Conservation (phyloP, 1,140 invertebrate species). For the Musca domestica region DNA sequence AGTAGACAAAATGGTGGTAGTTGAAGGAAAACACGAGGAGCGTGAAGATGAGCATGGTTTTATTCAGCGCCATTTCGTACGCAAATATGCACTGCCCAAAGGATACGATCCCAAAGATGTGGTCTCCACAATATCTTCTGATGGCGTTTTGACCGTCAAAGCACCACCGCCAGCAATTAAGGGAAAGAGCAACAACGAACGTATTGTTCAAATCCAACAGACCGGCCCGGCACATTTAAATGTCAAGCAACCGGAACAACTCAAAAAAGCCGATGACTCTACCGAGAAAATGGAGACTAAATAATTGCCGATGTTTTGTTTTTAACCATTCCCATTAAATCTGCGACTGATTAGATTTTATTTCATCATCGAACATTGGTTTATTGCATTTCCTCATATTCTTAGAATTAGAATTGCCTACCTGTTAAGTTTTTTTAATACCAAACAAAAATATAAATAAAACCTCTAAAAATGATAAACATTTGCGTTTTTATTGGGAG, state of each 20-base stretch:
- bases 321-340: no score
- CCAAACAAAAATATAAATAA: neutral
- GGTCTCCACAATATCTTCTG: constrained; percentile 68
- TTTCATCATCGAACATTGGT: no score
- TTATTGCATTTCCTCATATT: no score
- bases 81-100: constrained; percentile 69
- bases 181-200: constrained; percentile 53
- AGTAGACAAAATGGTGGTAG: constrained; percentile 65
- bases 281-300: constrained; percentile 9
- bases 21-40: constrained; percentile 75
- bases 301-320: neutral
- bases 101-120: constrained; percentile 65
- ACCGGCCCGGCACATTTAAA: constrained; percentile 51
- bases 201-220: constrained; percentile 55
- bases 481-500: no score
- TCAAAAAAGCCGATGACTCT: constrained; percentile 5
- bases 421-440: neutral
- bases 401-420: no score
- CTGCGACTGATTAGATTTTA: no score
- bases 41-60: constrained; percentile 71
- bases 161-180: constrained; percentile 58
- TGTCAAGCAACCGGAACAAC: constrained; percentile 40
- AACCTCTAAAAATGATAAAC: no score
- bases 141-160: constrained; percentile 69
- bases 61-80: constrained; percentile 70